phyloP scores from a whole-genome alignment of 2,113 vertebrate genomes.

The Galbula dea region DNA sequence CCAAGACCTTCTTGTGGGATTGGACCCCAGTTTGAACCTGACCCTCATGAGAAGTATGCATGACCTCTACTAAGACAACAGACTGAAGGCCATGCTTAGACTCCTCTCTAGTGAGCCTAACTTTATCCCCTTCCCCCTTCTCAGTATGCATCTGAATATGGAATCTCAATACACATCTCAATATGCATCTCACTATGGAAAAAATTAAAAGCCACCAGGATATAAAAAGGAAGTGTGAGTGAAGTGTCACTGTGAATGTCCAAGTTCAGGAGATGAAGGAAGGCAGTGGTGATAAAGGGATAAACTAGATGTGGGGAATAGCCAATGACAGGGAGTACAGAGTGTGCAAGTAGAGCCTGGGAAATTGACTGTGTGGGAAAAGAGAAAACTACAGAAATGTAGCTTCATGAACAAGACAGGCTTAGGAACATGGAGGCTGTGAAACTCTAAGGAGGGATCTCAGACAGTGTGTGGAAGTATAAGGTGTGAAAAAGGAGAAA shows the following conservation, averaged over 20 bases:
- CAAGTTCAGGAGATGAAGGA: background rate
- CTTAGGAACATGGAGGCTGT: background rate
- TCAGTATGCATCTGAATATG: too few relatives aligned
- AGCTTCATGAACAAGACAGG: background rate
- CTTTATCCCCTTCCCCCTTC: too few relatives aligned
- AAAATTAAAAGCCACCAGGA: background rate
- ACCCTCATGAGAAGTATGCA: too few relatives aligned
- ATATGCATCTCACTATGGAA: background rate
- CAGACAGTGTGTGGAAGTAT: background rate
- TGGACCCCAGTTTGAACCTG: too few relatives aligned
- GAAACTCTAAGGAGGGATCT: background rate
- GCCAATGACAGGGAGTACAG: fast-evolving
- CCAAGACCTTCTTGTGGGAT: too few relatives aligned
- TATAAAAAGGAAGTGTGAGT: background rate
- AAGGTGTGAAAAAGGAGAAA: background rate
- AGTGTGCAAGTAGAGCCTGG: background rate
- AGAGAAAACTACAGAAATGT: background rate
- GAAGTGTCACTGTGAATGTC: background rate
- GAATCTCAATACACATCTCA: background rate
- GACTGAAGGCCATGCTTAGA: too few relatives aligned
- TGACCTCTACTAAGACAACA: too few relatives aligned
- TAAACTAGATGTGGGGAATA: background rate
- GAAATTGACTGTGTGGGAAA: background rate
- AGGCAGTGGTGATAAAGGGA: background rate
- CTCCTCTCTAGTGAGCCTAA: too few relatives aligned